These are phyloP conservation scores for Dinothrombium tinctorium DNA, from an alignment of 1,140 invertebrate genomes.

Conservation along the genomic window DNA sequence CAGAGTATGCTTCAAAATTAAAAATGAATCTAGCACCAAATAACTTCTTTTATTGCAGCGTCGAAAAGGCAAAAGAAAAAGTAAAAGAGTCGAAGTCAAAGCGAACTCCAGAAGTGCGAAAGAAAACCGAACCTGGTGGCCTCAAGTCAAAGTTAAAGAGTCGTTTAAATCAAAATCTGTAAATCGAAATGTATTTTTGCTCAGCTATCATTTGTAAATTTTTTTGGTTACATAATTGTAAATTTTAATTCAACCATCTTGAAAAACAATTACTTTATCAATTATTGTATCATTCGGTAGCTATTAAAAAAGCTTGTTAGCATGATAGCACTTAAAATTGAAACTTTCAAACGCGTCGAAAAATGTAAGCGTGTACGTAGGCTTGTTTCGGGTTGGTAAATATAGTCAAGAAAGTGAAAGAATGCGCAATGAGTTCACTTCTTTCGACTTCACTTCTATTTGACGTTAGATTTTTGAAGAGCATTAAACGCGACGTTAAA, in stretches of 20 bases:
- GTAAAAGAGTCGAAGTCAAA: neutral
- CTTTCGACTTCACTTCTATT: neutral
- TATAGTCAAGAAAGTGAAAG: too few relatives aligned
- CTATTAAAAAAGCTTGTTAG: neutral
- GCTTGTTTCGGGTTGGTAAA: neutral
- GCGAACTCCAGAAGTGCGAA: neutral
- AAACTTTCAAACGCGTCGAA: neutral
- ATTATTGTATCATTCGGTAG: neutral
- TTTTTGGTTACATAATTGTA: neutral
- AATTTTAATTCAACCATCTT: neutral
- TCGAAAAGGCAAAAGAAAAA: neutral
- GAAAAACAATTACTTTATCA: too few relatives aligned
- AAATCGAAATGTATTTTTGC: neutral
- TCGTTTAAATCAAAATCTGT: neutral
- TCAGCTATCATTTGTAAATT: neutral
- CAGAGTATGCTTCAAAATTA: constrained; percentile 24
- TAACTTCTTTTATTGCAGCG: neutral
- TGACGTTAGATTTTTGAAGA: neutral
- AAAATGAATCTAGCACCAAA: neutral
- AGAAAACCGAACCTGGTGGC: neutral
- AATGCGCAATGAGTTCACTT: too few relatives aligned
- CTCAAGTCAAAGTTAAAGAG: neutral
- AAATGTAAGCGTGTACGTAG: too few relatives aligned
- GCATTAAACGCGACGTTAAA: neutral
- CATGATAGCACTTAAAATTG: neutral